Conservation (phyloP, 2,797 vertebrate genomes). For the Eleutherodactylus coqui region DNA sequence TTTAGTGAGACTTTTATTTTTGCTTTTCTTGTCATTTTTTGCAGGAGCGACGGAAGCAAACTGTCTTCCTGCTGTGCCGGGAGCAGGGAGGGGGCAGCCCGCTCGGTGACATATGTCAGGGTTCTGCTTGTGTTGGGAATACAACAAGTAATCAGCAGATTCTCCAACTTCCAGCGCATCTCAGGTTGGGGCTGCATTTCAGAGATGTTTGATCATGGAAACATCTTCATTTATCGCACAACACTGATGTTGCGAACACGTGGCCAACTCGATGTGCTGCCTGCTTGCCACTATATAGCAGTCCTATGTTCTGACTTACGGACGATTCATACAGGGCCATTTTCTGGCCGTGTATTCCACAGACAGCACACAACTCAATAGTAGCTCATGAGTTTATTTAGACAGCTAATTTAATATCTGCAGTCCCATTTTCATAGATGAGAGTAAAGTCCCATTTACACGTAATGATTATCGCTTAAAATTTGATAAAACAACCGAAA, state of each 20-base stretch:
- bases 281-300: neutral
- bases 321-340: neutral
- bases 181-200: neutral
- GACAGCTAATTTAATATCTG: too few species aligned
- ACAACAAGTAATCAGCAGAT: neutral
- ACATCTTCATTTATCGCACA: neutral
- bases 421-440: too few species aligned
- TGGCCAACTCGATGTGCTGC: neutral
- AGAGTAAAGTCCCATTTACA: too few species aligned
- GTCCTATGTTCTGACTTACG: neutral
- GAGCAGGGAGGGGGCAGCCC: neutral
- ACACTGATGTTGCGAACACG: neutral
- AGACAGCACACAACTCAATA: too few species aligned
- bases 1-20: neutral
- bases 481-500: too few species aligned
- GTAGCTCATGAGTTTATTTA: too few species aligned
- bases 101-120: constrained; percentile 4
- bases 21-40: constrained; percentile 19
- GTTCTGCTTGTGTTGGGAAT: neutral
- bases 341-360: too few species aligned
- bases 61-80: neutral
- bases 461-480: too few species aligned
- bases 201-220: neutral
- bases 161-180: neutral
- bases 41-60: neutral